Evolutionary conservation across 1,140 invertebrate genomes (phyloP), one percentile per base, ranked within the genome.

Genomic region (Aphelenchoides besseyi): DNA sequence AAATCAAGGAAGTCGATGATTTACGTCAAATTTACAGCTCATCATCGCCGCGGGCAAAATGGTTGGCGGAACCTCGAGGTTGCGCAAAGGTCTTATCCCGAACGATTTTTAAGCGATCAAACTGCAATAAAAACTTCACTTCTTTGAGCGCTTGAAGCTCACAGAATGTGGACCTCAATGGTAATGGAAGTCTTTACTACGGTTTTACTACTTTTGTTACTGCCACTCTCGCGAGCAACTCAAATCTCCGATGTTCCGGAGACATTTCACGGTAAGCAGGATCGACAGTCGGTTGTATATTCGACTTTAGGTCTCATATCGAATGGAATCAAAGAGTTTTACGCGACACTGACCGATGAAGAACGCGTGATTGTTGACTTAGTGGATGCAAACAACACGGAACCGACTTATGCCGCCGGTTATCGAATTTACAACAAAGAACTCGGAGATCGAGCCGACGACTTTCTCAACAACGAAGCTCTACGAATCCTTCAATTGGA

Each of bases 381-480:
- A 18, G 55, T 59, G 5, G 55, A 59, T 33, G 55, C 55, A 5
- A 59, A 18, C 55, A 59, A 59, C 18, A 59, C 55, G 5, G 55
- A 59, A 33, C 5, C 5, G 5, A 59, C 5, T 28, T 59, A 59
- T 23, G 18, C 55, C 23, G 55, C 55, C 12, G 55, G 5, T 23
- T 59, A 59, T 23, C 5, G 18, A 33, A 12, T 8, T 5, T 33
- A 8, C 55, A 59, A 33, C 55, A 59, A 59, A 33, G 55, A 5
- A 8, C 23, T 59, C 5, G 55, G 55, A 5, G 55, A 59, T 8
- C 5, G 18, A 33, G 55, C 55, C 26, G 55, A 59, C 5, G 55
- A 59, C 5, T 59, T 8, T 23, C 5, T 59, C 5, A 59, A 59
- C 55, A 59, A 59, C 5, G 55, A 59, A 59, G 55, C 55, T 5